Percentiles rank a stretch among this genome's conserved stretches.
phyloP scores from a whole-genome alignment of 2,113 vertebrate species.

The Colistium nudipinnis region DNA sequence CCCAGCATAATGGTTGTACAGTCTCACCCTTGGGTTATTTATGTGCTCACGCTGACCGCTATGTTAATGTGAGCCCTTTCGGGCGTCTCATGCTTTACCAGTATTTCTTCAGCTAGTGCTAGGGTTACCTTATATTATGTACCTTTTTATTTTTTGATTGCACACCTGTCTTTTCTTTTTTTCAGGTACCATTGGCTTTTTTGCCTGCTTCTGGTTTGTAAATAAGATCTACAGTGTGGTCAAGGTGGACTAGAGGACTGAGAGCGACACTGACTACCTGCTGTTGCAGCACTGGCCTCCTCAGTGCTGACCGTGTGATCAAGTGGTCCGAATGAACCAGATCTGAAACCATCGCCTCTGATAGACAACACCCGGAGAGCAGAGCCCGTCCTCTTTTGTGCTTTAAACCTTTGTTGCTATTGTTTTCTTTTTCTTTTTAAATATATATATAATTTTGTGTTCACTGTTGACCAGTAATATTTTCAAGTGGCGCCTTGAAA shows the following conservation, averaged over 20 bases:
- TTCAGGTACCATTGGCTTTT: slow-evolving; percentile 97
- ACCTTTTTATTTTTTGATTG: not conserved
- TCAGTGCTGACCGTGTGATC: slow-evolving; percentile 40
- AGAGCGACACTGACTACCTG: slow-evolving; percentile 40
- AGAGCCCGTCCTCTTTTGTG: slow-evolving; percentile 70
- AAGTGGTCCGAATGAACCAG: slow-evolving; percentile 52
- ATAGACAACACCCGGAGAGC: slow-evolving; percentile 52
- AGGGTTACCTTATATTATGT: not conserved
- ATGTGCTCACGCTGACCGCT: not conserved
- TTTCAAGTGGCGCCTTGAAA: slow-evolving; percentile 61
- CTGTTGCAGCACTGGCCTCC: slow-evolving; percentile 35
- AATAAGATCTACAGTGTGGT: slow-evolving; percentile 99
- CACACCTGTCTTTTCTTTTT: slow-evolving; percentile 23
- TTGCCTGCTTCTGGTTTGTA: slow-evolving; percentile 99
- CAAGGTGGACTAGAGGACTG: slow-evolving; percentile 91
- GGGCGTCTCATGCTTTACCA: not conserved
- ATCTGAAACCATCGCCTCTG: slow-evolving; percentile 58
- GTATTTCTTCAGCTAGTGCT: not conserved
- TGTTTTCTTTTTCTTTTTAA: slow-evolving; percentile 39
- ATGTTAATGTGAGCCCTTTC: not conserved
- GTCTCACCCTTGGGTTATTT: not conserved
- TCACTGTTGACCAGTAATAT: slow-evolving; percentile 67
- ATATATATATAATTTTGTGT: slow-evolving; percentile 60
- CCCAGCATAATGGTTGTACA: not conserved
- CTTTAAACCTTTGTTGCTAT: slow-evolving; percentile 69